These are phyloP conservation scores for Ruditapes philippinarum DNA, from an alignment of 1,140 invertebrate species.

Conservation along the genomic window DNA sequence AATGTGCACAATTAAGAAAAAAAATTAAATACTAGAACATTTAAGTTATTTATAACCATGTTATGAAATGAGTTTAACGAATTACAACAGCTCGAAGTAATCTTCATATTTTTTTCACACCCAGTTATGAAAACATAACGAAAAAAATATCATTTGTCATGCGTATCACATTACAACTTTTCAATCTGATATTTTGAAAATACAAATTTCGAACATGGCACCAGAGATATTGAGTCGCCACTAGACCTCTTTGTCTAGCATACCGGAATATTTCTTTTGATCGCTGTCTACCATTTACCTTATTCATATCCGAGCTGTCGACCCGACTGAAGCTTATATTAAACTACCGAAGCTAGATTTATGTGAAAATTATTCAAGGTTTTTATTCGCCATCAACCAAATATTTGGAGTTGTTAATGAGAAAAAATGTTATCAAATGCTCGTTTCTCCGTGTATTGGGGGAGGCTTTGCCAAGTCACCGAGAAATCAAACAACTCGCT, in stretches of 20 bases:
- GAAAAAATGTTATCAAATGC: background rate
- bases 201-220: slow-evolving; percentile 29
- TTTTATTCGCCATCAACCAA: slow-evolving; percentile 32
- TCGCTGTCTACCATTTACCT: slow-evolving; percentile 28
- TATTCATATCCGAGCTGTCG: slow-evolving; percentile 23
- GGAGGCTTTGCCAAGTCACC: background rate
- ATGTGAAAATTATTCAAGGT: slow-evolving; percentile 59
- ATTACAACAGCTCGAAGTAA: too few relatives aligned
- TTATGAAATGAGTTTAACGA: too few relatives aligned
- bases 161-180: background rate
- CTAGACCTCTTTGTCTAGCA: slow-evolving; percentile 23
- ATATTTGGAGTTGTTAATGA: slow-evolving; percentile 23
- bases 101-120: background rate
- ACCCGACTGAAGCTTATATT: slow-evolving; percentile 11
- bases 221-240: background rate
- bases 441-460: background rate
- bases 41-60: too few relatives aligned
- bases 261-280: slow-evolving; percentile 25
- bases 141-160: background rate
- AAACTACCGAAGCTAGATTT: slow-evolving; percentile 37
- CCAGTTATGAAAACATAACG: background rate
- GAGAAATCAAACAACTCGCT: background rate
- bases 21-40: too few relatives aligned
- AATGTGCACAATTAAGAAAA: too few relatives aligned
- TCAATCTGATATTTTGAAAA: slow-evolving; percentile 55